These are phyloP conservation scores for Abscondita cerata DNA, from an alignment of 2,888 invertebrate species.

Conservation along the genomic window DNA sequence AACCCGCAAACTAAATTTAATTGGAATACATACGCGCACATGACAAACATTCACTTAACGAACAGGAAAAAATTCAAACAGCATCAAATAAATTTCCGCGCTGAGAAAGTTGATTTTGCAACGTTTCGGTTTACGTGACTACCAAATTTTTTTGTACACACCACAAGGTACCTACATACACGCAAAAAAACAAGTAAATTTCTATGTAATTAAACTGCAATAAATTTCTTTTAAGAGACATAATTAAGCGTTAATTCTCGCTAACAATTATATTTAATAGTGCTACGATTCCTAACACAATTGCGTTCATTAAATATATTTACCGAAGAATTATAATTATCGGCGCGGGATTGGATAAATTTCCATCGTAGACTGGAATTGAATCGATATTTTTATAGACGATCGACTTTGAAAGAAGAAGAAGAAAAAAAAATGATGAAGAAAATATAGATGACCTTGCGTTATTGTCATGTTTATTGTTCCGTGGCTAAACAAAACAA, in stretches of 20 bases:
- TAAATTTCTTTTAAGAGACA: background rate
- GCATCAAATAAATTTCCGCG: background rate
- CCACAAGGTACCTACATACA: too few species aligned
- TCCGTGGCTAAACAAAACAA: conserved; percentile 33
- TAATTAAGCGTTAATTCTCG: conserved; percentile 29
- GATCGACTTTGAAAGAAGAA: conserved; percentile 17
- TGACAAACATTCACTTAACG: conserved; percentile 2
- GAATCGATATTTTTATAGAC: conserved; percentile 49
- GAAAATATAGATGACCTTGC: conserved; percentile 53
- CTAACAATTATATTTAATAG: conserved; percentile 47
- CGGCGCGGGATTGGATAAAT: conserved; percentile 46
- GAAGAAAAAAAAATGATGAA: conserved; percentile 41
- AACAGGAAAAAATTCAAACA: background rate
- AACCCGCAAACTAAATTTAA: conserved; percentile 8
- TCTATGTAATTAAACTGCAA: background rate
- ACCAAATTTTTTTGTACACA: too few species aligned
- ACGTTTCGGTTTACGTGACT: too few species aligned
- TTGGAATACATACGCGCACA: background rate
- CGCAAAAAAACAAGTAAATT: too few species aligned
- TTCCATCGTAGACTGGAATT: conserved; percentile 48
- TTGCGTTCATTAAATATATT: conserved; percentile 41
- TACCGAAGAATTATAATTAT: conserved; percentile 48
- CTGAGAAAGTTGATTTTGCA: background rate
- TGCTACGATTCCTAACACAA: conserved; percentile 34
- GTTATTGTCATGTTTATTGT: conserved; percentile 50